phyloP scores from a whole-genome alignment of 2,797 vertebrate genomes.

The Protonibea diacanthus region DNA sequence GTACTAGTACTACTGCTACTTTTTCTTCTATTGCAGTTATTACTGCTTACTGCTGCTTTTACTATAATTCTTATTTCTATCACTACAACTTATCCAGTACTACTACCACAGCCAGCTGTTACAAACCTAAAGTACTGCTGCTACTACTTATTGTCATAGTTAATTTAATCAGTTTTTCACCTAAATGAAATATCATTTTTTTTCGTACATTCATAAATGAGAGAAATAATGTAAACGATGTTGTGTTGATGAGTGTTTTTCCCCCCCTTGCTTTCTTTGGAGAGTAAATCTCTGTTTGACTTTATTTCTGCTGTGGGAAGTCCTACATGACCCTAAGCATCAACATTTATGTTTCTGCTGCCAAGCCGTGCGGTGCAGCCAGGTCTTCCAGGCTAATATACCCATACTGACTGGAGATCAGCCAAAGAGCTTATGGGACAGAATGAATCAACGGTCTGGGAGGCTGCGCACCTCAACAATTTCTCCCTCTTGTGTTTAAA shows the following conservation, averaged over 20 bases:
- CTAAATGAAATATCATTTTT: not conserved
- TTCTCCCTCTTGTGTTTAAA: not conserved
- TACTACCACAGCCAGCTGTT: no score
- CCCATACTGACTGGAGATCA: conserved; percentile 3
- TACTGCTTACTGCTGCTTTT: no score
- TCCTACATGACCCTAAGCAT: conserved; percentile 14
- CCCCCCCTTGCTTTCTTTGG: not conserved
- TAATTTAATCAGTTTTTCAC: not conserved
- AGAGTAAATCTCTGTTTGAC: not conserved
- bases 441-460: not conserved
- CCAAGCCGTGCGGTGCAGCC: conserved; percentile 2
- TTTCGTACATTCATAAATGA: not conserved
- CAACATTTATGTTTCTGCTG: conserved; percentile 27
- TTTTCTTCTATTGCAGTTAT: no score
- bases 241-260: not conserved
- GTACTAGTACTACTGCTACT: no score
- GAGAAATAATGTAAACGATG: not conserved
- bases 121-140: no score
- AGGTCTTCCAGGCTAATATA: conserved; percentile 10
- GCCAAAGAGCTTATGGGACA: conserved; percentile 18
- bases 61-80: no score
- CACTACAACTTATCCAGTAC: no score
- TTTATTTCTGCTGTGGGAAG: conserved; percentile 17
- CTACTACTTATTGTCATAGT: no score
- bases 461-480: not conserved